Base-by-base conservation (phyloP, 2,797 vertebrate species). In the Acropternis orthonyx region DNA sequence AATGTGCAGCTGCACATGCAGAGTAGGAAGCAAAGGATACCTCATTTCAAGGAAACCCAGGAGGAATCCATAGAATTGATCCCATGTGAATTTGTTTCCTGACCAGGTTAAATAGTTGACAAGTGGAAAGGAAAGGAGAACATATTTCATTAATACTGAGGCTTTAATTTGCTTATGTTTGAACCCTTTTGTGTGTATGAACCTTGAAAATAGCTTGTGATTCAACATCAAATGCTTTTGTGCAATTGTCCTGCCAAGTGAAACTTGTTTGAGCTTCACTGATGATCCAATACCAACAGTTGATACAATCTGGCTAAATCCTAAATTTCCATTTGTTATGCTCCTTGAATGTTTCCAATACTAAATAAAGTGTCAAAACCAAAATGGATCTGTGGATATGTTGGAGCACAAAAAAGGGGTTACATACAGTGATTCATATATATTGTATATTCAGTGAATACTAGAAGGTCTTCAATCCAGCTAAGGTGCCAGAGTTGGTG, bases 251-350 rank as follows among this genome's bases (percentile, higher is more conserved):
- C 79, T 95, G 93, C 91, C 96, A 96, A 96, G 55, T 63, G 77
- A 94, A 95, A 96, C 76, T 90, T 92, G 82, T 93, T 86, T 66
- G 88, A 95, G 66, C 73, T 92, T 82, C 73, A n/a, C 2, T 63
- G 73, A 83, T 92, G 79, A 85, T 96, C 96, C 93, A 95, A 88
- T 73, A 96, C 43, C 91, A 96, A 95, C 95, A 97, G 86, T 30
- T 78, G 95, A 89, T 95, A 96, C 55, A 92, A 76, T 92, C 66
- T 93, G 85, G 36, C 62, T 89, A 91, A 95, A 88, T 36, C 15
- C 37, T 92, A 52, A 54, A 83, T 94, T 96, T 94, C 95, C 89
- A 92, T 93, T 95, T 93, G 68, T 89, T 91, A 72, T 0, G 0
- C 48, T 91, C 73, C 59, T 86, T 65, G 69, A 85, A 59, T n/a